These are phyloP conservation scores for Venustoraphidia nigricollis DNA, from an alignment of 2,888 invertebrate species.

Conservation along the genomic window DNA sequence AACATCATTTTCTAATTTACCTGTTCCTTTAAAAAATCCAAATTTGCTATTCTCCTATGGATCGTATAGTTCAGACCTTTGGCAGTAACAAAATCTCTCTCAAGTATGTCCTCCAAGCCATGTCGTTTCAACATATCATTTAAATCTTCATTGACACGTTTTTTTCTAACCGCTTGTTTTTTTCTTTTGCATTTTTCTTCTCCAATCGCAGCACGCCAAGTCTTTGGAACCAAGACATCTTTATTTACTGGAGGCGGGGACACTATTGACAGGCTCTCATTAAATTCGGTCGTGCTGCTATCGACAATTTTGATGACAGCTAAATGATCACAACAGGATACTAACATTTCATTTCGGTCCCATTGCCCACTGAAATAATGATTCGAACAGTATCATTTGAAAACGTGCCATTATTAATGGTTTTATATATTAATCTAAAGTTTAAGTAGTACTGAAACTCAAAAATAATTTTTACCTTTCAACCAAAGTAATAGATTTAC, in stretches of 20 bases:
- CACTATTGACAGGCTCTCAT: slow-evolving; percentile 17
- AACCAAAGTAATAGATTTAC: too few species aligned
- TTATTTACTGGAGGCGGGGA: slow-evolving; percentile 26
- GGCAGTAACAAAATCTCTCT: slow-evolving; percentile 24
- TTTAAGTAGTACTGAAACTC: too few species aligned
- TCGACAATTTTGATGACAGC: slow-evolving; percentile 26
- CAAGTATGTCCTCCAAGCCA: background rate
- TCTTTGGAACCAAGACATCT: slow-evolving; percentile 24
- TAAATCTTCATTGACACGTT: background rate
- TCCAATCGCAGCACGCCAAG: background rate
- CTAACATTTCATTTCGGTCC: slow-evolving; percentile 28
- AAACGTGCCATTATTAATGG: too few species aligned
- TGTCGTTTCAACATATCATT: background rate
- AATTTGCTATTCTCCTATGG: slow-evolving; percentile 33
- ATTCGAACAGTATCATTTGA: too few species aligned
- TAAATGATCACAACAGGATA: slow-evolving; percentile 39
- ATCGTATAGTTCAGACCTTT: slow-evolving; percentile 33
- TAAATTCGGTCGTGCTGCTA: slow-evolving; percentile 15
- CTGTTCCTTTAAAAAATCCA: slow-evolving; percentile 23
- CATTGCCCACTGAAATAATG: slow-evolving; percentile 13
- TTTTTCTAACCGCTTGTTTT: background rate
- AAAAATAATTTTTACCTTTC: too few species aligned
- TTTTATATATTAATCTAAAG: too few species aligned
- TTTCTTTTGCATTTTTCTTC: background rate
- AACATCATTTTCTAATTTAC: slow-evolving; percentile 14